Conservation (phyloP, 2,113 vertebrate genomes). For the Carassius gibelio region DNA sequence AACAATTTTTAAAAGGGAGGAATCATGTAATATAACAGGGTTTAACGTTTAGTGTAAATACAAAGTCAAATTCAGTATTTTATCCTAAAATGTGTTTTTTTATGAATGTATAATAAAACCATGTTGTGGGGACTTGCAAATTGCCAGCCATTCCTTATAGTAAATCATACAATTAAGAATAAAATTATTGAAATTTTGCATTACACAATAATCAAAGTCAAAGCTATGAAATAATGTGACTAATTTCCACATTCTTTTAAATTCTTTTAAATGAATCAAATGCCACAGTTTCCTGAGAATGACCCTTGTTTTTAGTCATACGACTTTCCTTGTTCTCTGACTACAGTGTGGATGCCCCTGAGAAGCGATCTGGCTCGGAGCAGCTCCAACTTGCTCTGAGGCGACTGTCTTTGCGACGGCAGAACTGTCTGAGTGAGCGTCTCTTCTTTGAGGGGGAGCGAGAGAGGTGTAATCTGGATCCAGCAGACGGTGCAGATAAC, state of each 20-base stretch:
- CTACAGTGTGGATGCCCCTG: conserved; percentile 67
- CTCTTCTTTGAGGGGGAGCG: conserved; percentile 93
- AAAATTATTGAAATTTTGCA: not conserved
- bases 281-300: not conserved
- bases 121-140: not conserved
- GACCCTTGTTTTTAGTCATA: not conserved
- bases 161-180: not conserved
- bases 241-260: too few relatives aligned
- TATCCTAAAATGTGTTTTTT: too few relatives aligned
- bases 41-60: too few relatives aligned
- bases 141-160: not conserved
- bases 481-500: conserved; percentile 77
- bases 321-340: not conserved
- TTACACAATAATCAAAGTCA: not conserved
- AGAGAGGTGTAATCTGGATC: conserved; percentile 81
- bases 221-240: too few relatives aligned
- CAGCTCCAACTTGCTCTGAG: conserved; percentile 91
- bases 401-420: conserved; percentile 88
- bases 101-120: too few relatives aligned
- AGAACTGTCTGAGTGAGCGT: conserved; percentile 92
- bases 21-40: too few relatives aligned
- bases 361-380: conserved; percentile 86
- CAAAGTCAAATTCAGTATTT: too few relatives aligned
- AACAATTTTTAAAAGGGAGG: too few relatives aligned
- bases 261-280: not conserved